Conservation (phyloP, 2,113 vertebrate genomes). For the Corythornis cristatus region DNA sequence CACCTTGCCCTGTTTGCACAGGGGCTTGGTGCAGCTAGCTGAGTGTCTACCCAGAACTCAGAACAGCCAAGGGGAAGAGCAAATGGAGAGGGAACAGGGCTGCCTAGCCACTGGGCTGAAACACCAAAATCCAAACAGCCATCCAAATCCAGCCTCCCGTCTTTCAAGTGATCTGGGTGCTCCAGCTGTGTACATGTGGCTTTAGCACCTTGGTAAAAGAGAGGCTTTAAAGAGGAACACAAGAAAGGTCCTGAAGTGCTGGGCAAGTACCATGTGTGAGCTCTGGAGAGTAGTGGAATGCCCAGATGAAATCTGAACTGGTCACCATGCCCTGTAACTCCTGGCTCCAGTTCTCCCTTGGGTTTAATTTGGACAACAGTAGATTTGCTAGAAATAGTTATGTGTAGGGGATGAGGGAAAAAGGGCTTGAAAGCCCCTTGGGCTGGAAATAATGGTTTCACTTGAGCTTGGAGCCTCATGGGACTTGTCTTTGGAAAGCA, state of each 20-base stretch:
- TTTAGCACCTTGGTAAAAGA: not conserved
- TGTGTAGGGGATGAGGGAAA: not conserved
- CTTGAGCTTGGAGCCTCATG: rapidly evolving
- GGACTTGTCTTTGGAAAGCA: not conserved
- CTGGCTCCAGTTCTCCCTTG: not conserved
- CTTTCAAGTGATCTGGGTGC: not conserved
- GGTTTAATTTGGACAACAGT: not conserved
- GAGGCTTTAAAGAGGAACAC: not conserved
- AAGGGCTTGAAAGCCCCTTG: not conserved
- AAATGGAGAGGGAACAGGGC: not conserved
- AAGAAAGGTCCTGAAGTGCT: not conserved
- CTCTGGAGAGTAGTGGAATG: not conserved
- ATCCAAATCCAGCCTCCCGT: not conserved
- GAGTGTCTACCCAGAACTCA: not conserved
- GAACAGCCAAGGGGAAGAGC: not conserved
- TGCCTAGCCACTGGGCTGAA: not conserved
- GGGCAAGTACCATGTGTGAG: not conserved
- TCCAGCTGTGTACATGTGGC: rapidly evolving
- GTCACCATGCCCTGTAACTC: not conserved
- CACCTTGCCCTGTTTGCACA: not conserved
- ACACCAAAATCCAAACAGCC: not conserved
- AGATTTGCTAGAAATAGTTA: not conserved
- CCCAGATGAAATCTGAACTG: not conserved
- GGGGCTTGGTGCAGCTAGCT: rapidly evolving
- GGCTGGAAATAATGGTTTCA: not conserved